Conservation (phyloP, 2,113 vertebrate species). For the Cygnus atratus region DNA sequence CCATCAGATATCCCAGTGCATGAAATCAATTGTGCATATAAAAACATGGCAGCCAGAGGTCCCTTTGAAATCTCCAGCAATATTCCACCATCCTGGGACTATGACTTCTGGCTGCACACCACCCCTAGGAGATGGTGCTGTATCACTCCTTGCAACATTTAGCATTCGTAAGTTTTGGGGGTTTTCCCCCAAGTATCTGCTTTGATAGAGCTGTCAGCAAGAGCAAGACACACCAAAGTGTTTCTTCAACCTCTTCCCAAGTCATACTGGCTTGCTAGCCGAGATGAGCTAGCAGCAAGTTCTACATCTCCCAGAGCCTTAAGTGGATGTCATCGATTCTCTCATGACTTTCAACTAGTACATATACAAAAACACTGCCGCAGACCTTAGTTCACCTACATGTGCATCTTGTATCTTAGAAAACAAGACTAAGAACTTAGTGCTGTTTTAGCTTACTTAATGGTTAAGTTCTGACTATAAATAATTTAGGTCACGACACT, state of each 20-base stretch:
- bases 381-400: background rate
- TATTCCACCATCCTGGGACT: background rate
- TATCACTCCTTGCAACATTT: background rate
- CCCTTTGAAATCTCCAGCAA: background rate
- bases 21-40: background rate
- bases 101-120: background rate
- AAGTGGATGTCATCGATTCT: background rate
- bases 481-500: background rate
- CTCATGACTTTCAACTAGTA: background rate
- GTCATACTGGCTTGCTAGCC: background rate
- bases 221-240: background rate
- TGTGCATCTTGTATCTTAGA: background rate
- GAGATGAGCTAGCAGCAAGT: background rate
- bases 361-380: background rate
- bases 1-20: background rate
- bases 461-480: background rate
- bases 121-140: background rate
- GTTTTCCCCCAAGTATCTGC: background rate
- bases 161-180: background rate
- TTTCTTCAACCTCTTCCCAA: background rate
- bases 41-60: background rate
- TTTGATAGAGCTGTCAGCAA: background rate
- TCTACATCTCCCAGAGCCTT: background rate
- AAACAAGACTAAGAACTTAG: background rate
- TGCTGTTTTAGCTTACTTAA: background rate